Percentiles rank a stretch among this genome's conserved stretches.
phyloP scores from a whole-genome alignment of 2,888 invertebrate genomes.

The Galerucella calmariensis region DNA sequence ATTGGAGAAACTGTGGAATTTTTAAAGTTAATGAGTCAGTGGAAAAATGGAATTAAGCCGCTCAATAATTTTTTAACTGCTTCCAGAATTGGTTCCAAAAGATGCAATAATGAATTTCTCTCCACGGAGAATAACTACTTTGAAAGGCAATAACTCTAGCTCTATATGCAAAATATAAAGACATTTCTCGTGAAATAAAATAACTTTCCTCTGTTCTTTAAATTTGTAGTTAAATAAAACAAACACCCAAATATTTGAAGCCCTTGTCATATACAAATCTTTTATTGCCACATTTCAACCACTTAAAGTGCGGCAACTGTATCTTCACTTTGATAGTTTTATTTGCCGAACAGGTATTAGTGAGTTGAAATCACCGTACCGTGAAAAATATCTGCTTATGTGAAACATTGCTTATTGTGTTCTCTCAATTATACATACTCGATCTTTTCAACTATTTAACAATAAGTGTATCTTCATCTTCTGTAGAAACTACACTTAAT shows the following conservation, averaged over 20 bases:
- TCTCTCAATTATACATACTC: constrained; percentile 18
- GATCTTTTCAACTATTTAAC: constrained; percentile 29
- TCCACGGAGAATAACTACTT: too few relatives aligned
- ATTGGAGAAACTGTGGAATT: too few relatives aligned
- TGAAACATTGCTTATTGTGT: constrained; percentile 24
- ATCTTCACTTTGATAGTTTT: neutral
- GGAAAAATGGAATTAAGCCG: too few relatives aligned
- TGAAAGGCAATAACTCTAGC: too few relatives aligned
- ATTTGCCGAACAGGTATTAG: constrained; percentile 17
- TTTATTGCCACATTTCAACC: neutral
- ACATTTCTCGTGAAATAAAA: too few relatives aligned
- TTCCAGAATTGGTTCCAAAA: too few relatives aligned
- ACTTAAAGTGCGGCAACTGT: constrained; percentile 4
- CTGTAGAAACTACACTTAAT: constrained; percentile 31
- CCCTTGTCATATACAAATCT: neutral
- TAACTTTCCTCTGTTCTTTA: too few relatives aligned
- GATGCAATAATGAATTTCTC: too few relatives aligned
- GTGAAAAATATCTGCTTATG: constrained; percentile 29
- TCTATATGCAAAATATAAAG: too few relatives aligned
- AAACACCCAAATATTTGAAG: neutral
- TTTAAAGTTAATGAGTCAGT: too few relatives aligned
- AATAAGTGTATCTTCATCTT: constrained; percentile 33
- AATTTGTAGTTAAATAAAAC: neutral
- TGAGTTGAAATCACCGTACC: constrained; percentile 9
- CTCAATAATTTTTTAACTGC: too few relatives aligned